Evolutionary conservation across 2,888 invertebrate genomes (phyloP).

Genomic region (Lacanobia oleracea): DNA sequence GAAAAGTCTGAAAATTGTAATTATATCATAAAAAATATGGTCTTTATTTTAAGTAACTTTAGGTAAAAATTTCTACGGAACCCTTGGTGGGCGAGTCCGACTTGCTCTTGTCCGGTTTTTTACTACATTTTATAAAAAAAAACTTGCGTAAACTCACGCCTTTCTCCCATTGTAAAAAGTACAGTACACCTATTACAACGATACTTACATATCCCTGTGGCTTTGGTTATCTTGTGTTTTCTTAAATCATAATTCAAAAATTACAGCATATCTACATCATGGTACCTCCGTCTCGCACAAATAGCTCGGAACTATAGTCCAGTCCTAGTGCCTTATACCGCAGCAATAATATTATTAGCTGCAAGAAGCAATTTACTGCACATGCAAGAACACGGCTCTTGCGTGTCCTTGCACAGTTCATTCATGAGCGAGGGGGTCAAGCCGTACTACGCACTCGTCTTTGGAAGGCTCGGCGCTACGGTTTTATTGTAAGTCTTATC

Average conservation of each 20-base stretch:
- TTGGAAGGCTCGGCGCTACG: conserved; percentile 85
- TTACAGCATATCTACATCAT: conserved; percentile 90
- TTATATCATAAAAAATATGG: too few relatives aligned
- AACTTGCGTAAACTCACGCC: too few relatives aligned
- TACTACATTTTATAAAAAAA: too few relatives aligned
- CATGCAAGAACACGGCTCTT: conserved; percentile 71
- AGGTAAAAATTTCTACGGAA: too few relatives aligned
- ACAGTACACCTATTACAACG: too few relatives aligned
- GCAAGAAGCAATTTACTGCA: conserved; percentile 81
- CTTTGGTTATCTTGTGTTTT: not conserved
- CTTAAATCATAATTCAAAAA: not conserved
- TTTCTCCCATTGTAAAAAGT: not conserved
- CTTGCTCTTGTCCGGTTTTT: too few relatives aligned
- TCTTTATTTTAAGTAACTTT: too few relatives aligned
- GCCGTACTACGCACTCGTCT: conserved; percentile 89
- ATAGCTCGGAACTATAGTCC: conserved; percentile 92
- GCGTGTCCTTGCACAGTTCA: conserved; percentile 89
- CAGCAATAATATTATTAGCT: conserved; percentile 91
- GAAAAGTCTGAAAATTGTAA: too few relatives aligned
- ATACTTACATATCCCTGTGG: too few relatives aligned
- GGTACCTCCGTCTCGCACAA: conserved; percentile 91
- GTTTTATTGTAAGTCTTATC: conserved; percentile 86
- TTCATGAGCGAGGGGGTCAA: conserved; percentile 90
- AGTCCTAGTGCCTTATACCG: conserved; percentile 92
- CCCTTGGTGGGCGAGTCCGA: too few relatives aligned